Base-by-base conservation (phyloP, 2,113 vertebrate genomes). In the Noctilio leporinus region DNA sequence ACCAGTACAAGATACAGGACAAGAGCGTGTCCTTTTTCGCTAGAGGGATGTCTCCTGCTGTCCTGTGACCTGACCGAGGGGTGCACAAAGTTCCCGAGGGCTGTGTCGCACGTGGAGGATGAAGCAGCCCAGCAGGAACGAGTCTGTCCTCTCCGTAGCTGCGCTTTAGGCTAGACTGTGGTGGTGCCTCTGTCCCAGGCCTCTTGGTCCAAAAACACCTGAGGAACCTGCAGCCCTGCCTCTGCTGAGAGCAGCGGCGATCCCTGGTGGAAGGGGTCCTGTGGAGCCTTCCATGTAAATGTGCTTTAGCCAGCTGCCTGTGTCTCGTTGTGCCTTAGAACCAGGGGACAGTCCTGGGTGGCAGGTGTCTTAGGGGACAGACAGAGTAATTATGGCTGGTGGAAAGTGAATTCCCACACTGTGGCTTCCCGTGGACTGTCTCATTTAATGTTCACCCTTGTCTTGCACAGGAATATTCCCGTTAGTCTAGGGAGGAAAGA, bases 1-100 rank as follows among this genome's bases (percentile, higher is more conserved):
- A 99, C 96, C 99, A 99, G 97, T 99, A 99, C 92, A 99, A 99
- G 95, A 99, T 99, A 96, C 99, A 99, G 12, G 99, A 99, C 87
- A 99, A 98, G 98, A 99, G 98, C 0, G 99, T 99, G 51, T 98
- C 98, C 11, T 99, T 99, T 72, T 99, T 99, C 0, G 99, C 99
- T 1, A 98, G 87, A 10, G 99, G 99, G 69, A 98, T 99, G 70
- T 99, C 99, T 11, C 98, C 99, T 0, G 99, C 99, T 0, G 98
- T 99, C 45, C 98, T 99, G 67, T 99, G 98, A 98, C 22, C 40
- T 93, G 22, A 30, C 40, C 30, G 28, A 16, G 65, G 5, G 33
- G 30, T 12, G 5, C 1, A 12, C 10, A 0, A n/a, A 0, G 22
- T 22, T 10, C 3, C 26, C 24, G 7, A 55, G 73, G 78, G 76